Conservation (phyloP, 2,797 vertebrate species). For the Pseudochirops cupreus region DNA sequence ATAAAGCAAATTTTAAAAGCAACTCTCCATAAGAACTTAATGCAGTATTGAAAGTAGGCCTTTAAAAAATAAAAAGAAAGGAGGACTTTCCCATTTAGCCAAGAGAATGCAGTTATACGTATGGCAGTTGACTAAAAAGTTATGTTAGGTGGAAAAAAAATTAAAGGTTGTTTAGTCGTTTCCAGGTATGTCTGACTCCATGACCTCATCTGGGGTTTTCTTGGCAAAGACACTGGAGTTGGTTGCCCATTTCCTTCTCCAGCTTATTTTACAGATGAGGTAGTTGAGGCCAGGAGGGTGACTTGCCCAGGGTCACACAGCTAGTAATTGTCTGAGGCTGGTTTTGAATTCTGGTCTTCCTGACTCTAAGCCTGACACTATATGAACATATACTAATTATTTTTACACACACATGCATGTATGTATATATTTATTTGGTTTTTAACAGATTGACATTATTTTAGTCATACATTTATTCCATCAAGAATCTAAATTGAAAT, state of each 20-base stretch:
- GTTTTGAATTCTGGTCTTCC: not conserved
- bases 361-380: not conserved
- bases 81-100: not conserved
- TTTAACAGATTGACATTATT: not conserved
- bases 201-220: not conserved
- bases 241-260: not conserved
- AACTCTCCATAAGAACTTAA: not conserved
- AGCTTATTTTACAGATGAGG: not conserved
- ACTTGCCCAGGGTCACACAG: not conserved
- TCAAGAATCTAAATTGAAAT: constrained; percentile 2
- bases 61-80: not conserved
- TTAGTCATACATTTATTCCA: not conserved
- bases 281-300: not conserved
- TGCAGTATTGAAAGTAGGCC: not conserved
- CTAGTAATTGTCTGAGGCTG: not conserved
- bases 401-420: too few relatives aligned
- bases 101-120: not conserved
- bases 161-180: not conserved
- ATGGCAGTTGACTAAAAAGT: not conserved
- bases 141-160: not conserved
- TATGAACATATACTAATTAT: not conserved
- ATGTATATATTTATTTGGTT: not conserved
- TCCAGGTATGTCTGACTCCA: not conserved
- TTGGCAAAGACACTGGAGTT: not conserved
- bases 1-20: not conserved